These are phyloP conservation scores for Tragopan temminckii DNA, from an alignment of 2,797 vertebrate genomes.

Conservation along the genomic window DNA sequence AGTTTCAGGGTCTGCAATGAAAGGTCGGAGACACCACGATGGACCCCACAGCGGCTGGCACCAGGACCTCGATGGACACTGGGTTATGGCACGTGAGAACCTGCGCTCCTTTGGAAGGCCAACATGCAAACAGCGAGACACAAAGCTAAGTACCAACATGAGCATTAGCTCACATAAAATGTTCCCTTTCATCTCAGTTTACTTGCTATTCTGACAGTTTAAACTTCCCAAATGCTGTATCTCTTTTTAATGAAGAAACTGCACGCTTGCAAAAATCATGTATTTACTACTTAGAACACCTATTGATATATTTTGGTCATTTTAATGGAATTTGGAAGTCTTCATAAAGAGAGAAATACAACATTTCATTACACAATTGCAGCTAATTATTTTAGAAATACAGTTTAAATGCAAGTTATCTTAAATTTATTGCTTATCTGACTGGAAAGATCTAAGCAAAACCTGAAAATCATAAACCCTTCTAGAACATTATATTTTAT, in stretches of 20 bases:
- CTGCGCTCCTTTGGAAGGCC: slow-evolving; percentile 59
- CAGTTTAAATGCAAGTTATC: slow-evolving; percentile 80
- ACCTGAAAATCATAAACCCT: slow-evolving; percentile 82
- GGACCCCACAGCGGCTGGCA: background rate
- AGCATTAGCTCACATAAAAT: background rate
- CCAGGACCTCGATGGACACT: background rate
- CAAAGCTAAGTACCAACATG: slow-evolving; percentile 30
- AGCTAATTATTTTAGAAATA: slow-evolving; percentile 82
- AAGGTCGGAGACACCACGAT: background rate
- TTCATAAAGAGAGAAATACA: slow-evolving; percentile 63
- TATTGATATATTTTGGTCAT: slow-evolving; percentile 40
- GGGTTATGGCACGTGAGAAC: background rate
- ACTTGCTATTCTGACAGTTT: slow-evolving; percentile 2
- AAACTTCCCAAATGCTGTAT: slow-evolving; percentile 24
- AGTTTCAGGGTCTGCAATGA: background rate
- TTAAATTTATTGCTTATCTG: slow-evolving; percentile 80
- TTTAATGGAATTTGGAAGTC: slow-evolving; percentile 34
- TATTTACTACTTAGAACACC: slow-evolving; percentile 16
- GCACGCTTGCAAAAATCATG: background rate
- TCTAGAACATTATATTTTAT: slow-evolving; percentile 89
- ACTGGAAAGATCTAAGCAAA: slow-evolving; percentile 82
- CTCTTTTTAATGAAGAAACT: slow-evolving; percentile 59
- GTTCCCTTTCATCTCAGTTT: background rate
- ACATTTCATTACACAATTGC: slow-evolving; percentile 61
- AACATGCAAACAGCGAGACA: slow-evolving; percentile 28